phyloP scores from a whole-genome alignment of 2,797 vertebrate genomes.

The Anableps anableps region DNA sequence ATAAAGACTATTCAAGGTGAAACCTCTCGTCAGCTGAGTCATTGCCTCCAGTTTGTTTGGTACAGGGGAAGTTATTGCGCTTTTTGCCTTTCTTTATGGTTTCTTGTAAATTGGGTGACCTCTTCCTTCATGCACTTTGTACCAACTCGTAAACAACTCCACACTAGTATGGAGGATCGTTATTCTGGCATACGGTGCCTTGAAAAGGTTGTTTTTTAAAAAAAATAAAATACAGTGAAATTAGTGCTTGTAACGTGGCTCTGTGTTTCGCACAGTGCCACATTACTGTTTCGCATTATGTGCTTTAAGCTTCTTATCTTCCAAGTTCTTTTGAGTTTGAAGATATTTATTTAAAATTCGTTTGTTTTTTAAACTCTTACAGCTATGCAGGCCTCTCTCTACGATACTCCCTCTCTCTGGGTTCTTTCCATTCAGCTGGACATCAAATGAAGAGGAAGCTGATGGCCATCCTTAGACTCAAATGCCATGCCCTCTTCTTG shows the following conservation, averaged over 20 bases:
- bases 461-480: conserved; percentile 84
- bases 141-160: conserved; percentile 33
- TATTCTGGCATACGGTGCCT: background rate
- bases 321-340: background rate
- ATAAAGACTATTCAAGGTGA: conserved; percentile 91
- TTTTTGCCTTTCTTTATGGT: conserved; percentile 36
- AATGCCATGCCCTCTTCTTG: conserved; percentile 87
- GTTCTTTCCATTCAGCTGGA: conserved; percentile 77
- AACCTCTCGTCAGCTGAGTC: background rate
- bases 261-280: no score
- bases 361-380: conserved; percentile 3
- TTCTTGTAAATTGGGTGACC: conserved; percentile 21
- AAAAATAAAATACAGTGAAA: background rate
- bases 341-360: background rate
- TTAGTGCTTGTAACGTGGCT: background rate
- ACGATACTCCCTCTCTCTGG: conserved; percentile 87
- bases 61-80: background rate
- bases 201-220: background rate
- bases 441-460: conserved; percentile 88
- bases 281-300: background rate
- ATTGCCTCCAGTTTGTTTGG: background rate
- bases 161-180: background rate
- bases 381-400: conserved; percentile 89
- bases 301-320: background rate
- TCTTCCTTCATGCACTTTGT: conserved; percentile 36